Evolutionary conservation across 2,797 vertebrate species (phyloP).

Genomic region (Eospalax fontanierii): DNA sequence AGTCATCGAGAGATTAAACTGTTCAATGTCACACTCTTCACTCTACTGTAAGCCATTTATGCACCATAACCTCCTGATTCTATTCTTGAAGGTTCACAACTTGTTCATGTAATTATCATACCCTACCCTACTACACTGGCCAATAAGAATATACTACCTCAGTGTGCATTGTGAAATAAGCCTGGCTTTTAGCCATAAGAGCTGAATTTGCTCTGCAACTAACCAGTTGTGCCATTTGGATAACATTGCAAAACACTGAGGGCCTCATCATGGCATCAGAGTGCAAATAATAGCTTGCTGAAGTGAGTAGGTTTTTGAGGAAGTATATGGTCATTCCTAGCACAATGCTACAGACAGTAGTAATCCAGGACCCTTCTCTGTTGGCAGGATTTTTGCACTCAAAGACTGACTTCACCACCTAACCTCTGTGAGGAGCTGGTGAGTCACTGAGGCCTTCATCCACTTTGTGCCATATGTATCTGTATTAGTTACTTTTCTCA

Average conservation of each 20-base stretch:
- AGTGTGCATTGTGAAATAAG: constrained; percentile 11
- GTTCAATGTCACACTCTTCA: not conserved
- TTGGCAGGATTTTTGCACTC: not conserved
- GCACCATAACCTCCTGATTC: not conserved
- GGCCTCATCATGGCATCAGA: not conserved
- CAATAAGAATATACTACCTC: not conserved
- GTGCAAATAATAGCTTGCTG: not conserved
- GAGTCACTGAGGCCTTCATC: not conserved
- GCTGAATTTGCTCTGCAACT: constrained; percentile 3
- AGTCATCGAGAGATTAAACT: constrained; percentile 40
- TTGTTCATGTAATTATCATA: constrained; percentile 21
- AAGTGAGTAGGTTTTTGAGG: not conserved
- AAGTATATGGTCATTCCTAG: not conserved
- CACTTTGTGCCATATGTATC: not conserved
- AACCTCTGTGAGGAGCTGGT: not conserved
- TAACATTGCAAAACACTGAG: constrained; percentile 25
- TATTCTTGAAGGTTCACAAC: not conserved
- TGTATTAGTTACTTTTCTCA: not conserved
- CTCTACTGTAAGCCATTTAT: not conserved
- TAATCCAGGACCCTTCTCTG: constrained; percentile 5
- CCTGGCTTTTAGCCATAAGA: constrained; percentile 26
- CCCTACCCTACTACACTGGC: not conserved
- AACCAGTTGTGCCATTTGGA: constrained; percentile 4
- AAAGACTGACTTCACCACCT: not conserved
- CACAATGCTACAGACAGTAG: not conserved